Evolutionary conservation across 1,140 invertebrate genomes (phyloP), one percentile per base, ranked within the genome.

Genomic region (Zaprionus tsacasi): DNA sequence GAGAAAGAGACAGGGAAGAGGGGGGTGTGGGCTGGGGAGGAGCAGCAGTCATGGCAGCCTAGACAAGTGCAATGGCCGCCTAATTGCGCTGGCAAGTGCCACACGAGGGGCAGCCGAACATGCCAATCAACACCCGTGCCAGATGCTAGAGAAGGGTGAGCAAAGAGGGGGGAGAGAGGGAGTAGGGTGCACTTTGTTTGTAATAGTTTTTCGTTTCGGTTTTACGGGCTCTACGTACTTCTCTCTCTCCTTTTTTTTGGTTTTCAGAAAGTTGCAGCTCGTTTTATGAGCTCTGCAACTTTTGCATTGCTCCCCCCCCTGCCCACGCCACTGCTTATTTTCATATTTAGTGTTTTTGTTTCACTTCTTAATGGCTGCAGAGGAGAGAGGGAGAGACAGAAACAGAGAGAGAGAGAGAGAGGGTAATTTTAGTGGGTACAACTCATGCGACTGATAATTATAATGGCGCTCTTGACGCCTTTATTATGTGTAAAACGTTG

Each of bases 401-500:
- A 3, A 33, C 15, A 7, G 27, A 21, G 36, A 27, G 57, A 11
- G 21, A 17, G 15, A 15, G 55, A 21, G 33, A 61, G 21, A n/a
- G 56, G 21, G 56, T 58, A 58, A 58, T 45, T 40, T 63, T 50
- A 30, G 59, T 59, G 17, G 27, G 60, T 64, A 48, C 70, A 61
- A 58, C 54, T 58, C 56, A 58, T 68, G 70, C 50, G 57, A 17
- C 58, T 83, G 80, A 87, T 87, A 88, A 87, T 87, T 87, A 88
- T 87, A 88, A 87, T 87, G 83, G 80, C 57, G 57, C 83, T 87
- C 83, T 87, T 87, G 83, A 87, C 83, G 83, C 83, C 83, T 87
- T 87, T 87, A 87, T 87, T 82, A 87, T 71, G 83, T 87, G 83
- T 88, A 87, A 87, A 87, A 87, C 80, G 83, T 78, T 87, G 82